phyloP scores from a whole-genome alignment of 2,797 vertebrate genomes.

The Arremon aurantiirostris region DNA sequence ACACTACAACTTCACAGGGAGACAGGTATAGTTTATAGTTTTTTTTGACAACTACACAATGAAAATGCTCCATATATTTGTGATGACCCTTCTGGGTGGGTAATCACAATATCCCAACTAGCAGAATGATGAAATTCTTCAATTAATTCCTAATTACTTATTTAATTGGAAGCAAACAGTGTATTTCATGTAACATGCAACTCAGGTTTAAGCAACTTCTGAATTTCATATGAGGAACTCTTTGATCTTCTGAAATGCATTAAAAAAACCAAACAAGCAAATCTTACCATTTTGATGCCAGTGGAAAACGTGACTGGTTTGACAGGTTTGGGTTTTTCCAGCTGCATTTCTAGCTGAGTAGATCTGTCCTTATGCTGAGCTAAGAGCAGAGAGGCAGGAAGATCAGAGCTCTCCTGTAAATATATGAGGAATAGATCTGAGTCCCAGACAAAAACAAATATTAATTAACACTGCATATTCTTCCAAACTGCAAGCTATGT shows the following conservation, averaged over 20 bases:
- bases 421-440: constrained; percentile 21
- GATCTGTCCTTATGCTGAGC: constrained; percentile 94
- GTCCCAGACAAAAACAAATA: neutral
- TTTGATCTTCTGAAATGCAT: neutral
- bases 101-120: neutral
- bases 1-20: neutral
- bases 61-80: neutral
- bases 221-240: neutral
- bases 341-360: constrained; percentile 87
- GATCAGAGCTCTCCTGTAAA: constrained; percentile 88
- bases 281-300: constrained; percentile 93
- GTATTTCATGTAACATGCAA: neutral
- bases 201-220: neutral
- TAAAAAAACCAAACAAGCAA: neutral
- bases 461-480: constrained; percentile 21
- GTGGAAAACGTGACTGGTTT: constrained; percentile 94
- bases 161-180: neutral
- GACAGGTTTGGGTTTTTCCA: constrained; percentile 90
- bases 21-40: neutral
- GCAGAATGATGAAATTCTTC: neutral
- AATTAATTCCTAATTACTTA: neutral
- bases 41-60: neutral
- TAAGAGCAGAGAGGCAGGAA: constrained; percentile 91
- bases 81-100: neutral
- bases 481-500: constrained; percentile 21